These are phyloP conservation scores for Trogon melanurus DNA, from an alignment of 2,113 vertebrate species.

Conservation along the genomic window DNA sequence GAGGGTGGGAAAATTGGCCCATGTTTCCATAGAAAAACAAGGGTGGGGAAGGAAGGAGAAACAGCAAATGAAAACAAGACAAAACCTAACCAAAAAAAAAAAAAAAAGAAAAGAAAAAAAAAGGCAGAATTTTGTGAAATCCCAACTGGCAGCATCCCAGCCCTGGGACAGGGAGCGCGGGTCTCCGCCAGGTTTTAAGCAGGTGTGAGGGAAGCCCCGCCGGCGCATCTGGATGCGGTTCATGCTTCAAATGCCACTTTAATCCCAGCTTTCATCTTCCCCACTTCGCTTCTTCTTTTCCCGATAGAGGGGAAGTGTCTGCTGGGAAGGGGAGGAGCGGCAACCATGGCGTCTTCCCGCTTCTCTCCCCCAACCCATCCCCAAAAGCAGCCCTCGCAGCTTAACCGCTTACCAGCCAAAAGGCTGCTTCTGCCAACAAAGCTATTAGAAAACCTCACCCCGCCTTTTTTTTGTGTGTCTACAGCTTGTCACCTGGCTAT, in stretches of 20 bases:
- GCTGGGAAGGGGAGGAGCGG: not conserved
- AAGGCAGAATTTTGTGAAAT: not conserved
- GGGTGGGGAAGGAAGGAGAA: not conserved
- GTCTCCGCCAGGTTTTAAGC: not conserved
- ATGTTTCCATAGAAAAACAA: not conserved
- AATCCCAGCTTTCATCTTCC: conserved; percentile 61
- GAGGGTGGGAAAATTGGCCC: accelerated
- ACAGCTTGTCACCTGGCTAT: not conserved
- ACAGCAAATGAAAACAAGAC: not conserved
- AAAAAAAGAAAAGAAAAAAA: too few species aligned
- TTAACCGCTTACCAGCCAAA: not conserved
- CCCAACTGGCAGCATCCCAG: not conserved
- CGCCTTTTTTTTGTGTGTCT: not conserved
- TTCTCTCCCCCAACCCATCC: not conserved
- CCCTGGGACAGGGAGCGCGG: not conserved
- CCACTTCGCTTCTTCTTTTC: not conserved
- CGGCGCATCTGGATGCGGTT: not conserved
- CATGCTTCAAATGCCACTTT: conserved; percentile 43
- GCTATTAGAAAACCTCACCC: not conserved
- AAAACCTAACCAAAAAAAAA: too few species aligned
- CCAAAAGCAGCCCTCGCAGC: not conserved
- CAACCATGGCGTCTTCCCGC: not conserved
- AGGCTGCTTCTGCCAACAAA: not conserved
- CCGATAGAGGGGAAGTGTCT: not conserved
- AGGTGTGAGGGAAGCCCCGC: conserved; percentile 27